Percentiles rank a stretch among this genome's conserved stretches.
Conservation (phyloP, 2,888 invertebrate genomes). For the Sarcophaga variegata region DNA sequence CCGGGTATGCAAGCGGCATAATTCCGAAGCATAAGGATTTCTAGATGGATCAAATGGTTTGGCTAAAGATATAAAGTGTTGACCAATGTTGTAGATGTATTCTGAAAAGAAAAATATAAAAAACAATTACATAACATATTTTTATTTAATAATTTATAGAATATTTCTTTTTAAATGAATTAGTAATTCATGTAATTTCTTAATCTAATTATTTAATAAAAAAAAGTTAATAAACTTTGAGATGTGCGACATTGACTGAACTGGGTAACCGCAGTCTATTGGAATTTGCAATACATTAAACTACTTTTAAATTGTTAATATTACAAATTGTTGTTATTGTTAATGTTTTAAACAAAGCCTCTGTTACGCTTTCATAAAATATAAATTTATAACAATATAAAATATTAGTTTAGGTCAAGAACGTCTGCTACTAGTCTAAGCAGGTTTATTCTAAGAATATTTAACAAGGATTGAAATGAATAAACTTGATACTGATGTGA, state of each 20-base stretch:
- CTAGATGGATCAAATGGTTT: slow-evolving; percentile 79
- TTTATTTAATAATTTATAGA: slow-evolving; percentile 4
- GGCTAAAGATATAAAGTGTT: slow-evolving; percentile 76
- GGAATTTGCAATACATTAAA: neutral
- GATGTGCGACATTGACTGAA: slow-evolving; percentile 15
- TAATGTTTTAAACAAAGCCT: neutral
- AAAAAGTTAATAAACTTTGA: slow-evolving; percentile 25
- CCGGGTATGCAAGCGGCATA: slow-evolving; percentile 77
- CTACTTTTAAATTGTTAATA: neutral
- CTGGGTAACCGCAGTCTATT: too few species aligned
- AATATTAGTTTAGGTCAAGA: slow-evolving; percentile 43
- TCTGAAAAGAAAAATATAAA: slow-evolving; percentile 73
- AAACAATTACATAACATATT: slow-evolving; percentile 12
- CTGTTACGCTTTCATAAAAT: neutral
- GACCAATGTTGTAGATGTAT: slow-evolving; percentile 77
- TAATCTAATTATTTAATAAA: neutral
- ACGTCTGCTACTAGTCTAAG: slow-evolving; percentile 15
- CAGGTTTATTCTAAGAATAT: neutral
- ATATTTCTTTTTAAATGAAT: neutral
- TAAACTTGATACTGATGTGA: slow-evolving; percentile 28
- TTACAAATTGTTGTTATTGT: neutral
- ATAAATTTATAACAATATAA: neutral
- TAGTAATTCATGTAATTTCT: neutral
- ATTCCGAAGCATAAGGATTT: slow-evolving; percentile 76
- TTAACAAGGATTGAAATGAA: neutral